Percentiles rank a stretch among this genome's conserved stretches.
Conservation (phyloP, 1,140 invertebrate genomes). For the Drosophila kurseongensis region DNA sequence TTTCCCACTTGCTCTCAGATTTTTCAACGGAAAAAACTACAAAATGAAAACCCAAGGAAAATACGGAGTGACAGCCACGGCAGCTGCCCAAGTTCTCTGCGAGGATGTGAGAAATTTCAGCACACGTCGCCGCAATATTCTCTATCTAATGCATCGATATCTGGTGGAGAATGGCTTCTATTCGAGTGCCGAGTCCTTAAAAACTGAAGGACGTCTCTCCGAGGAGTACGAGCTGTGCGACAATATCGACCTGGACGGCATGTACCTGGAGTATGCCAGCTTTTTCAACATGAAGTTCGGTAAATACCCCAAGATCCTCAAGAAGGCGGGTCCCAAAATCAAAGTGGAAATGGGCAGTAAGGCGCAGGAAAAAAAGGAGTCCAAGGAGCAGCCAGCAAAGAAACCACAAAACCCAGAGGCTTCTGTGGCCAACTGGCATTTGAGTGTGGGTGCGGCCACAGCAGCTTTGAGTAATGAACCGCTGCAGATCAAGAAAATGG, state of each 20-base stretch:
- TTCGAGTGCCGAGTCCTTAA: conserved; percentile 87
- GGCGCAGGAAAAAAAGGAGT: background rate
- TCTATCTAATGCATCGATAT: conserved; percentile 92
- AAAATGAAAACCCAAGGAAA: conserved; percentile 67
- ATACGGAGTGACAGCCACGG: conserved; percentile 62
- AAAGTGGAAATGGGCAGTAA: conserved; percentile 60
- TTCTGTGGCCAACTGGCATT: conserved; percentile 53
- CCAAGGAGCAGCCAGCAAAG: background rate
- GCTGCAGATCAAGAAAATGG: conserved; percentile 68
- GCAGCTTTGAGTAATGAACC: conserved; percentile 39
- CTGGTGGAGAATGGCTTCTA: conserved; percentile 90
- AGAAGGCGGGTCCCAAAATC: conserved; percentile 84
- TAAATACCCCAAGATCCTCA: conserved; percentile 92
- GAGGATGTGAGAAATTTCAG: conserved; percentile 75
- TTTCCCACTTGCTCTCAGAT: background rate
- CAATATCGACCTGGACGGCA: conserved; percentile 94
- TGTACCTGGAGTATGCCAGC: conserved; percentile 94
- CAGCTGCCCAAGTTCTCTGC: conserved; percentile 48
- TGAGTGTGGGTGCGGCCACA: conserved; percentile 55
- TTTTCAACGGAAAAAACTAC: background rate
- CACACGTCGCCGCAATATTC: conserved; percentile 88
- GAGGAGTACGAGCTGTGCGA: conserved; percentile 93
- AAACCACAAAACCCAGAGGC: background rate
- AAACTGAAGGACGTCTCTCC: conserved; percentile 89
- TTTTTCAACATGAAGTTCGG: conserved; percentile 94